phyloP scores from a whole-genome alignment of 2,797 vertebrate genomes.

The Yasuhikotakia modesta region DNA sequence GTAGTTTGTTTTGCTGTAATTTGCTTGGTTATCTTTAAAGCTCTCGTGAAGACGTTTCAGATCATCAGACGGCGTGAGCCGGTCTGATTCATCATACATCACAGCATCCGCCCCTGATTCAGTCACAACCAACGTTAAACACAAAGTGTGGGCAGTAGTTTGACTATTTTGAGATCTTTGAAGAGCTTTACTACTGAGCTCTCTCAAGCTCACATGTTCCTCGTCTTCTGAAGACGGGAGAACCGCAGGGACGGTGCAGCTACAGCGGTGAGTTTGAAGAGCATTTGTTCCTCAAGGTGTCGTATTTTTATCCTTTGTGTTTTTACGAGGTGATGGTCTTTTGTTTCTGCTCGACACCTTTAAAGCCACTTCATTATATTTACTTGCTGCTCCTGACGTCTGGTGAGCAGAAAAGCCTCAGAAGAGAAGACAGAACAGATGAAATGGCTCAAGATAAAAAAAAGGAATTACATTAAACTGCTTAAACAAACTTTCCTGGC shows the following conservation, averaged over 20 bases:
- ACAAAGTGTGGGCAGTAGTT: conserved; percentile 11
- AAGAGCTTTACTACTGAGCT: conserved; percentile 35
- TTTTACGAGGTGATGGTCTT: conserved; percentile 31
- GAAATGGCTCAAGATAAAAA: not conserved
- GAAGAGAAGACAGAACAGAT: not conserved
- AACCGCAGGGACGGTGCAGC: conserved; percentile 27
- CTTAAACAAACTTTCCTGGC: too few species aligned
- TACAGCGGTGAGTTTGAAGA: conserved; percentile 37
- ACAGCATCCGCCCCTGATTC: not conserved
- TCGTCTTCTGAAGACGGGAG: conserved; percentile 39
- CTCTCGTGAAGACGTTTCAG: conserved; percentile 4
- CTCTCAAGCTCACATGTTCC: conserved; percentile 29
- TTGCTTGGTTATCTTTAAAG: not conserved
- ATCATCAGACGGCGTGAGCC: not conserved
- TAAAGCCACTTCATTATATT: conserved; percentile 18
- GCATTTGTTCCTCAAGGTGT: conserved; percentile 37
- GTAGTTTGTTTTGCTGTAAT: too few species aligned
- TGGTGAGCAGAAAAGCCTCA: conserved; percentile 19
- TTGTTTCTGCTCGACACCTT: conserved; percentile 26
- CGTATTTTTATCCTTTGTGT: conserved; percentile 48
- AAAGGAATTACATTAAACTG: not conserved
- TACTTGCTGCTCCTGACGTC: conserved; percentile 2
- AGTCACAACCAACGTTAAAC: not conserved
- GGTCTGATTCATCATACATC: not conserved
- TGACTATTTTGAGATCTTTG: conserved; percentile 38